A percentile compares a stretch with the other conserved stretches of the same genome.
These are phyloP conservation scores for Sebastes taczanowskii DNA, from an alignment of 2,797 vertebrate species.

Conservation along the genomic window DNA sequence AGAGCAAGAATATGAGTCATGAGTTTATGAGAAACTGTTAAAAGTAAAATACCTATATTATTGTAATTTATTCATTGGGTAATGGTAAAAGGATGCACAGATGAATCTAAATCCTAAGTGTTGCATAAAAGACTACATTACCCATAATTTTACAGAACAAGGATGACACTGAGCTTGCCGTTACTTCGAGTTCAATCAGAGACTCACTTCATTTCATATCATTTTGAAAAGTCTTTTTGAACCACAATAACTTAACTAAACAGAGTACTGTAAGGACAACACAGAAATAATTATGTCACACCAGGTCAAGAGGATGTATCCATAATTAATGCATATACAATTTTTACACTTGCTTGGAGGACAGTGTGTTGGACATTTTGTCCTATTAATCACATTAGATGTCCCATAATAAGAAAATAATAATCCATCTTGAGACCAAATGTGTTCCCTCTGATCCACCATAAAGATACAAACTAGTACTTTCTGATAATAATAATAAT, in stretches of 20 bases:
- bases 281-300: not conserved
- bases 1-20: not conserved
- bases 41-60: not conserved
- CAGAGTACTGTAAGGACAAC: not conserved
- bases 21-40: not conserved
- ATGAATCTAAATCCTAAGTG: not conserved
- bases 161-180: not conserved
- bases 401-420: not conserved
- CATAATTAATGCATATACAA: no score
- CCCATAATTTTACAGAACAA: not conserved
- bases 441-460: not conserved
- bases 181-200: not conserved
- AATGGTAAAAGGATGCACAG: not conserved
- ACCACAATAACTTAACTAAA: not conserved
- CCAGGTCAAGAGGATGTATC: not conserved
- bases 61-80: not conserved
- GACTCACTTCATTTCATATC: not conserved
- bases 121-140: not conserved
- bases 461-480: not conserved
- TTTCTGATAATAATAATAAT: not conserved
- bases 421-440: not conserved
- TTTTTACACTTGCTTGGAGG: not conserved
- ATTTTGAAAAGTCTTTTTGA: not conserved
- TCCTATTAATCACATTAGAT: not conserved
- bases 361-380: not conserved